phyloP scores from a whole-genome alignment of 2,113 vertebrate genomes.

The Seriola aureovittata region DNA sequence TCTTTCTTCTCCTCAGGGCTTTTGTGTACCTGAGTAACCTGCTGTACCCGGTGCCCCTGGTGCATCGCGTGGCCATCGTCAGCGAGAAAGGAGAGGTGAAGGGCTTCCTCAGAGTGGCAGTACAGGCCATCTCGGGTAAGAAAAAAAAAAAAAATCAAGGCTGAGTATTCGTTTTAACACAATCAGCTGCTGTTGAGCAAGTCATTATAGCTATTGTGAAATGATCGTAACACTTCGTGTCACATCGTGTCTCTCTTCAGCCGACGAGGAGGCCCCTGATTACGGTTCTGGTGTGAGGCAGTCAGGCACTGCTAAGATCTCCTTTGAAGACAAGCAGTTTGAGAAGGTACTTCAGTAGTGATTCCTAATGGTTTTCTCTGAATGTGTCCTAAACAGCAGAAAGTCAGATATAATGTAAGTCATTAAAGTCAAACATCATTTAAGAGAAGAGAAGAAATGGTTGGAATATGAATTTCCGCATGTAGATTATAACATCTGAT shows the following conservation, averaged over 20 bases:
- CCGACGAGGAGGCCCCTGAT: constrained; percentile 97
- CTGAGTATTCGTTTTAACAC: not conserved
- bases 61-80: constrained; percentile 97
- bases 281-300: constrained; percentile 96
- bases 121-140: constrained; percentile 97
- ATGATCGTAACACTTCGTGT: not conserved
- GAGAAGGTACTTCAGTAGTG: constrained; percentile 88
- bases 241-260: constrained; percentile 75
- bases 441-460: not conserved
- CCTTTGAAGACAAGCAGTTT: constrained; percentile 97
- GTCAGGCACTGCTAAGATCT: constrained; percentile 96
- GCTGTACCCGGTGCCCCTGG: constrained; percentile 95
- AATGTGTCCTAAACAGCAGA: not conserved
- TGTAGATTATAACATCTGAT: not conserved
- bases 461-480: not conserved
- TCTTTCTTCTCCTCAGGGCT: constrained; percentile 86
- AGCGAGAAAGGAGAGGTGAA: constrained; percentile 98
- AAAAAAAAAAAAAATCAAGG: not conserved
- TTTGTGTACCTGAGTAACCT: constrained; percentile 99
- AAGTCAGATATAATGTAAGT: too few relatives aligned
- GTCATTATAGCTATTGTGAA: not conserved
- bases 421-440: too few relatives aligned
- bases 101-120: constrained; percentile 96
- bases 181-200: not conserved
- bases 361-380: not conserved